phyloP scores from a whole-genome alignment of 2,888 invertebrate genomes.

The Achlya flavicornis region DNA sequence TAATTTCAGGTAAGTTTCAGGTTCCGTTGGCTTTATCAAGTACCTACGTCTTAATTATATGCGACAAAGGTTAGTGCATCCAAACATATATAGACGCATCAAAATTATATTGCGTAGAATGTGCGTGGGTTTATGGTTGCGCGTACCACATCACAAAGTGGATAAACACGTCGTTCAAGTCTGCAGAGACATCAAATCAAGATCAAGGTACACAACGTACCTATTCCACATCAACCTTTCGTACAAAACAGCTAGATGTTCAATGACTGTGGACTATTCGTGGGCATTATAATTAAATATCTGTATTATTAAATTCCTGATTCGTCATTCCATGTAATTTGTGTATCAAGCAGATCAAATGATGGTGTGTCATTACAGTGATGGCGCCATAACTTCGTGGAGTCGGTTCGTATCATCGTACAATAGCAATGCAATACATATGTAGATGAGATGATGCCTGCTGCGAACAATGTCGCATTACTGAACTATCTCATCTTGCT shows the following conservation, averaged over 20 bases:
- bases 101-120: constrained; percentile 39
- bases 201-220: background rate
- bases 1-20: constrained; percentile 62
- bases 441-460: constrained; percentile 54
- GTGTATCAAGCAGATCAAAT: constrained; percentile 29
- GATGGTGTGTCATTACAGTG: constrained; percentile 35
- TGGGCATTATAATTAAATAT: constrained; percentile 15
- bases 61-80: constrained; percentile 48
- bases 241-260: constrained; percentile 5
- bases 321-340: constrained; percentile 37
- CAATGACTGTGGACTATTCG: background rate
- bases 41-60: background rate
- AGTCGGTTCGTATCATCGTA: constrained; percentile 41
- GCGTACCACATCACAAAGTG: constrained; percentile 9
- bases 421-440: constrained; percentile 65
- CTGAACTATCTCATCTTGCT: constrained; percentile 47
- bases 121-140: constrained; percentile 47
- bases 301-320: constrained; percentile 21
- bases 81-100: constrained; percentile 15
- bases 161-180: constrained; percentile 14
- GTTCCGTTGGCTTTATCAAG: constrained; percentile 13
- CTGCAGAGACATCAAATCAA: constrained; percentile 10
- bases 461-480: constrained; percentile 69
- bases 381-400: constrained; percentile 44
- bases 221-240: background rate